These are phyloP conservation scores for Drosophila austrosaltans DNA, from an alignment of 2,888 invertebrate species.

Conservation along the genomic window DNA sequence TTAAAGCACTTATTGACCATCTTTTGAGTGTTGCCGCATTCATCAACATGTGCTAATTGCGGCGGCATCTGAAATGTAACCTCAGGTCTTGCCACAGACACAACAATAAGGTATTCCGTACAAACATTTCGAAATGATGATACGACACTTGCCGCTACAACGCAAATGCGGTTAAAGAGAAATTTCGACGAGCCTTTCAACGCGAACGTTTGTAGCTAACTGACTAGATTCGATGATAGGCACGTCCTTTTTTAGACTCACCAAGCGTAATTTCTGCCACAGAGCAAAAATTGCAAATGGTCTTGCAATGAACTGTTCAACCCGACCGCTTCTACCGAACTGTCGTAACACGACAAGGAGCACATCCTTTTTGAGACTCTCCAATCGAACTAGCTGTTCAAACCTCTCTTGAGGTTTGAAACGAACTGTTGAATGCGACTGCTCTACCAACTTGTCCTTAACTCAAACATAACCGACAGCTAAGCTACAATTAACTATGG, in stretches of 20 bases:
- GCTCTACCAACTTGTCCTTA: no score
- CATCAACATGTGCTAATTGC: conserved; percentile 36
- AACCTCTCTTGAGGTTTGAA: no score
- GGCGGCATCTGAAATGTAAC: conserved; percentile 26
- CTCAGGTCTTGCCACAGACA: conserved; percentile 30
- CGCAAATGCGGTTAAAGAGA: background rate
- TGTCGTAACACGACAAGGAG: no score
- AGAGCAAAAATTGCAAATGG: no score
- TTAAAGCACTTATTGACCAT: conserved; percentile 82
- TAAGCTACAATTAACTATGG: no score
- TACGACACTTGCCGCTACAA: background rate
- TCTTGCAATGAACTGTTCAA: no score
- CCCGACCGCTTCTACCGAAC: no score
- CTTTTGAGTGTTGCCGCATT: conserved; percentile 79
- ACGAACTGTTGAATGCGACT: no score
- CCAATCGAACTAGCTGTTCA: no score
- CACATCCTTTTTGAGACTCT: no score
- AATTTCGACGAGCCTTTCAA: background rate
- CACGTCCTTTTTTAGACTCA: conserved; percentile 2
- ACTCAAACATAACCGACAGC: no score
- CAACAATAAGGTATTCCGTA: background rate
- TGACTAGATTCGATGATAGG: conserved; percentile 19
- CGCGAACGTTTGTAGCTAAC: conserved; percentile 40
- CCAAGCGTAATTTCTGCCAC: background rate
- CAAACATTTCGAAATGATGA: background rate